These are phyloP conservation scores for Atherinomorus stipes DNA, from an alignment of 2,113 vertebrate species.

Conservation along the genomic window DNA sequence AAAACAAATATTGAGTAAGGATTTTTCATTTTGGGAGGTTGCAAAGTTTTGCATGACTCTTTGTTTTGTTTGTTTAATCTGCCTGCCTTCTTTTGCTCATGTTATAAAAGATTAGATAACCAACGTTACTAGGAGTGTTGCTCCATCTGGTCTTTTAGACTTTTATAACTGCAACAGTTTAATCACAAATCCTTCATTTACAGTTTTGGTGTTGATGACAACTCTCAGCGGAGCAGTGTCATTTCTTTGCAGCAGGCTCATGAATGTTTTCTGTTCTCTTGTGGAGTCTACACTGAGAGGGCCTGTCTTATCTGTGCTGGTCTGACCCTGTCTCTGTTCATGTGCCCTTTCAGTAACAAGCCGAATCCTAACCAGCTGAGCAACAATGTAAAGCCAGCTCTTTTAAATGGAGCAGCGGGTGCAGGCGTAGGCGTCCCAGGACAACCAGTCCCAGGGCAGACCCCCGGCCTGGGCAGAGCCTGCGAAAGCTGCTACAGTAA, in stretches of 20 bases:
- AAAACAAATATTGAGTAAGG: too few species aligned
- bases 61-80: neutral
- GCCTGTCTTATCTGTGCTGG: conserved; percentile 11
- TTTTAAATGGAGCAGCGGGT: conserved; percentile 90
- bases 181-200: conserved; percentile 12
- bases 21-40: too few species aligned
- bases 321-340: conserved; percentile 17
- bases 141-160: neutral
- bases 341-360: conserved; percentile 88
- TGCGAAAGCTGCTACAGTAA: conserved; percentile 99
- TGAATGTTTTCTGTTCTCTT: conserved; percentile 29
- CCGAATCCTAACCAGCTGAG: conserved; percentile 99
- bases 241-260: conserved; percentile 15
- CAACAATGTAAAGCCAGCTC: conserved; percentile 90
- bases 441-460: conserved; percentile 54
- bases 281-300: neutral
- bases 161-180: conserved; percentile 5
- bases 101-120: neutral
- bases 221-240: neutral
- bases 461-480: conserved; percentile 86
- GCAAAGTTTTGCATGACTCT: neutral
- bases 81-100: neutral
- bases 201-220: conserved; percentile 16
- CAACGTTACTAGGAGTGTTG: neutral
- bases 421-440: conserved; percentile 25